Evolutionary conservation across 2,797 vertebrate species (phyloP).

Genomic region (Poecilia wingei): DNA sequence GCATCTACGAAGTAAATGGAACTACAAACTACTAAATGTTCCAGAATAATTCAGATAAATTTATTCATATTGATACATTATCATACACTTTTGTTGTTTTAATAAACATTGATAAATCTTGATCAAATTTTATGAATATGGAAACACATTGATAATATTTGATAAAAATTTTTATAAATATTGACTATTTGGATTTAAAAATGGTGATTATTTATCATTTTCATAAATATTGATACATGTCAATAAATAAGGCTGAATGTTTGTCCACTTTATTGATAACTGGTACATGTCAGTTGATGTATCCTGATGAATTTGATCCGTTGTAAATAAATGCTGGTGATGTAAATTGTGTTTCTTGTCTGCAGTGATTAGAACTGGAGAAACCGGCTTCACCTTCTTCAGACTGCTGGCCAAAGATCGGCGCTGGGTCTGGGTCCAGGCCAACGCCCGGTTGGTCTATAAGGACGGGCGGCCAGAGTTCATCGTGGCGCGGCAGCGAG

Average conservation of each 20-base stretch:
- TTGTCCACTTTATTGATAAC: not conserved
- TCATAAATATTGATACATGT: not conserved
- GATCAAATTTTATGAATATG: not conserved
- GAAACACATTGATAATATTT: too few species aligned
- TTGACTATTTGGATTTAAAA: too few species aligned
- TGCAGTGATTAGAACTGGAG: constrained; percentile 85
- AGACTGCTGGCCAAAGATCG: constrained; percentile 76
- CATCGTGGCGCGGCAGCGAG: constrained; percentile 78
- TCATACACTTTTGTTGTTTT: too few species aligned
- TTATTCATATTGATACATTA: too few species aligned
- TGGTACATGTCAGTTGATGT: not conserved
- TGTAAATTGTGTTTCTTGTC: not conserved
- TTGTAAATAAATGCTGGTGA: not conserved
- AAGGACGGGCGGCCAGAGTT: constrained; percentile 82
- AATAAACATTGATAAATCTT: not conserved
- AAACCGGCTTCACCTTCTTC: constrained; percentile 80
- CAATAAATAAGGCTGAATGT: not conserved
- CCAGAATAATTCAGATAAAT: not conserved
- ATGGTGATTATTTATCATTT: too few species aligned
- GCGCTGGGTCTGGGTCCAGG: constrained; percentile 83
- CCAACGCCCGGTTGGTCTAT: constrained; percentile 79
- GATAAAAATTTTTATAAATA: too few species aligned
- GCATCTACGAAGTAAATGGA: constrained; percentile 74
- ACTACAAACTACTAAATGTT: not conserved
- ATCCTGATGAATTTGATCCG: not conserved